Evolutionary conservation across 2,888 invertebrate species (phyloP), one percentile per base, ranked within the genome.

Genomic region (Apotomis capreana): DNA sequence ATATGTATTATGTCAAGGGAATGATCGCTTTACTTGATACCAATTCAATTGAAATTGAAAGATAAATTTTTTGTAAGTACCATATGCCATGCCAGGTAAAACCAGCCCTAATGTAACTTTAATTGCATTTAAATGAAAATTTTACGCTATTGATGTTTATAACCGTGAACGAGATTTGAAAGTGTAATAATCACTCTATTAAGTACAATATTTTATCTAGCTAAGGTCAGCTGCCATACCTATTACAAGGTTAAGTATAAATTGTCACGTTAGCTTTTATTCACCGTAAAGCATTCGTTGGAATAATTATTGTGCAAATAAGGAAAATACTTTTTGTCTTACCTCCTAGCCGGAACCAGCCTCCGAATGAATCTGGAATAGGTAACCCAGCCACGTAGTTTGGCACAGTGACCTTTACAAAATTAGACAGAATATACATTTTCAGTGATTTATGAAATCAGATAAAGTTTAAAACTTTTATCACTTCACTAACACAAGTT

Each of bases 331-430:
- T 9, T 10, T 10, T 40, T 70, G 49, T 46, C 84, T 86, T 82
- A 98, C 98, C 94, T 90, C 97, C 96, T 77, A 98, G 94, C 81
- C 94, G 95, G 88, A 98, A 97, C 96, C 97, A 97, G 84, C 98
- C 98, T 75, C 96, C 95, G 78, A 98, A 89, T 13, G 96, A 94
- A 84, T 97, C 95, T 10, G 98, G 98, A 86, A 98, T 95, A 36
- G 98, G 98, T 77, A 98, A 93, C 84, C 94, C 95, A 69, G 96
- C 94, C 80, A 98, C 94, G 92, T 98, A 98, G 89, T 97, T 96
- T 5, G 98, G 98, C 78, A 98, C 89, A 58, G 96, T 95, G 75
- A 95, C 95, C 91, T 96, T 97, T 4, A 98, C 95, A 81, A 97
- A 90, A 83, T 95, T 95, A 68, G 97, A 95, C 70, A 98, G 83